Evolutionary conservation across 2,113 vertebrate species (phyloP), one percentile per base, ranked within the genome.

Genomic region (Oncorhynchus tshawytscha): DNA sequence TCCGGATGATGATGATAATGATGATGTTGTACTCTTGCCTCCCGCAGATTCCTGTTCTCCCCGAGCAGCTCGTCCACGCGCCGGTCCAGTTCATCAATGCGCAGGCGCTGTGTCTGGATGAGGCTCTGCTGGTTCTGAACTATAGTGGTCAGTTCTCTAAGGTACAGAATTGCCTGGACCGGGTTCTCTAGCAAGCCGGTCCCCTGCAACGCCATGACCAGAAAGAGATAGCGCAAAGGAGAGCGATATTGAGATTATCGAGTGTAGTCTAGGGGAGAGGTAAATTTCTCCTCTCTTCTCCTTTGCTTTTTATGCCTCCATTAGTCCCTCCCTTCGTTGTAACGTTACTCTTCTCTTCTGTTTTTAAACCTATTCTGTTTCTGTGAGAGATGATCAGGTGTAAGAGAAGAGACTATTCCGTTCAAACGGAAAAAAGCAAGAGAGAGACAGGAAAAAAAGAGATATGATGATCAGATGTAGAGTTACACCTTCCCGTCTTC

Each of bases 91-190:
- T 96, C 96, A 90, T 98, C 96, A 87, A 98, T 98, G 86, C 96
- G 94, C 83, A 95, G 93, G 81, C 97, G 94, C 92, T 98, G 97
- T 27, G 96, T 98, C 87, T 98, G 97, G 90, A 98, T 98, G 85
- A 98, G 96, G 89, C 96, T 97, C 92, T 98, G 96, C 88, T 98
- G 97, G 94, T 98, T 98, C 94, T 98, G 97, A 72, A 98, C 97
- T 91, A 98, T 98, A 87, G 96, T 95, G 78, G 97, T 98, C 79
- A 98, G 95, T 91, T 97, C 97, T 85, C 96, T 95, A 86, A 98
- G 95, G 89, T 98, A 98, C 81, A 98, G 95, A 85, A 98, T 96
- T 74, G 97, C 97, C 86, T 97, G 96, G 92, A 98, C 94, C 62
- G 97, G 97, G 88, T 98, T 98, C 88, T 98, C 97, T 90, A 97